Evolutionary conservation across 1,140 invertebrate genomes (phyloP), one percentile per base, ranked within the genome.

Genomic region (Leptonema lineaticorne): DNA sequence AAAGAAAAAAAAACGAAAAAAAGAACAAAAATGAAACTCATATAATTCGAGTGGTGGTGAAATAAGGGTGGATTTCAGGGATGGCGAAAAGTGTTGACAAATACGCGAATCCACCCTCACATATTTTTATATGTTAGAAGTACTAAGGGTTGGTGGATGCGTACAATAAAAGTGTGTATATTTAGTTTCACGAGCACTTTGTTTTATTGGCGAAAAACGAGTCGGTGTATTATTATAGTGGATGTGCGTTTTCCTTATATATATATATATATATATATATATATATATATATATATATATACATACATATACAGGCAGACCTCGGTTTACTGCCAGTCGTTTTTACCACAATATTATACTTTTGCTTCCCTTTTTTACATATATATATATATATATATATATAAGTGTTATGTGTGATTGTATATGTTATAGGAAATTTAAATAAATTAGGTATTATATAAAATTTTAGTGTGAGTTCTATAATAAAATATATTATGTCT

Each of bases 161-260:
- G 37, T 41, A 41, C 16, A n/a, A n/a, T n/a, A n/a, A n/a, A n/a
- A n/a, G 37, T 9, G 37, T 41, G 30, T 33, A 16, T 41, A 41
- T 41, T 41, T 41, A 41, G 37, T 41, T 41, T 41, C 50, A 24
- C 50, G 20, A 62, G n/a, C 59, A 62, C 29, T 62, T 62, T 62
- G 59, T 62, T 62, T 62, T 62, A 62, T 33, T 62, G 59, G 57
- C 26, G 20, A n/a, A 22, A 37, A 59, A 59, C n/a, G 59, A 33
- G 29, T 26, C 56, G 22, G 56, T 27, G n/a, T 16, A 48, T n/a
- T n/a, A n/a, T n/a, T n/a, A n/a, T n/a, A n/a, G n/a, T n/a, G n/a
- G n/a, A n/a, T n/a, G n/a, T n/a, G n/a, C n/a, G n/a, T n/a, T n/a
- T 16, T 3, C 11, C 30, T 6, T 33, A 11, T 33, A 11, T 33